These are phyloP conservation scores for Augochlora pura DNA, from an alignment of 1,140 invertebrate species.

Conservation along the genomic window DNA sequence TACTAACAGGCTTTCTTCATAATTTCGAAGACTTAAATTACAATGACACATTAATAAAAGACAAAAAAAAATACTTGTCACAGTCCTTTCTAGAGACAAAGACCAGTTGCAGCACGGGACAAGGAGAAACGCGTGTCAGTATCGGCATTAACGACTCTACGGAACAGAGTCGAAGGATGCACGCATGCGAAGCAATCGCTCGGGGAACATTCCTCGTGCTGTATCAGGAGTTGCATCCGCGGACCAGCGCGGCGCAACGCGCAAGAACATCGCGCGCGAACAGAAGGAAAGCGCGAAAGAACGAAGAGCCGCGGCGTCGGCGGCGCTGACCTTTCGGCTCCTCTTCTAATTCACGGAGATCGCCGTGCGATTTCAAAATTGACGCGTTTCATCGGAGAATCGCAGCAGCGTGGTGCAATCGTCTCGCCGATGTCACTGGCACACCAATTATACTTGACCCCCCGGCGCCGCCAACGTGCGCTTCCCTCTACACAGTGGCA, in stretches of 20 bases:
- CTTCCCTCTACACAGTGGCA: neutral
- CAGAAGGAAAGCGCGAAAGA: slow-evolving; percentile 6
- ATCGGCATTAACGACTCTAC: slow-evolving; percentile 28
- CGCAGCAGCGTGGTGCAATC: slow-evolving; percentile 1
- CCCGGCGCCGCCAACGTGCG: slow-evolving; percentile 4
- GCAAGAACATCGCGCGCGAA: neutral
- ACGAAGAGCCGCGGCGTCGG: neutral
- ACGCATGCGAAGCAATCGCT: slow-evolving; percentile 7
- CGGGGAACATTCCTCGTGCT: slow-evolving; percentile 26
- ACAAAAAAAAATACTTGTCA: no score
- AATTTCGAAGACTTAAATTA: no score
- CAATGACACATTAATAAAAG: no score
- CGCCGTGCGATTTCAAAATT: slow-evolving; percentile 21
- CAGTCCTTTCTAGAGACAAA: neutral
- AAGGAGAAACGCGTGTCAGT: slow-evolving; percentile 13
- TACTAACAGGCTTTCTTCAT: no score
- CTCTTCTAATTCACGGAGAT: neutral
- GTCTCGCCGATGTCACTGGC: slow-evolving; percentile 25
- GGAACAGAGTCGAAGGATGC: slow-evolving; percentile 8
- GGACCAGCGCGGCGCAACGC: no score
- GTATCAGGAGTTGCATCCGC: neutral
- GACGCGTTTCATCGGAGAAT: neutral
- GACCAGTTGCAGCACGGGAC: neutral
- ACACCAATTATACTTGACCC: slow-evolving; percentile 43
- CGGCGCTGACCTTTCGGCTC: slow-evolving; percentile 15